These are phyloP conservation scores for Eristalis arbustorum DNA, from an alignment of 2,888 invertebrate species.

Conservation along the genomic window DNA sequence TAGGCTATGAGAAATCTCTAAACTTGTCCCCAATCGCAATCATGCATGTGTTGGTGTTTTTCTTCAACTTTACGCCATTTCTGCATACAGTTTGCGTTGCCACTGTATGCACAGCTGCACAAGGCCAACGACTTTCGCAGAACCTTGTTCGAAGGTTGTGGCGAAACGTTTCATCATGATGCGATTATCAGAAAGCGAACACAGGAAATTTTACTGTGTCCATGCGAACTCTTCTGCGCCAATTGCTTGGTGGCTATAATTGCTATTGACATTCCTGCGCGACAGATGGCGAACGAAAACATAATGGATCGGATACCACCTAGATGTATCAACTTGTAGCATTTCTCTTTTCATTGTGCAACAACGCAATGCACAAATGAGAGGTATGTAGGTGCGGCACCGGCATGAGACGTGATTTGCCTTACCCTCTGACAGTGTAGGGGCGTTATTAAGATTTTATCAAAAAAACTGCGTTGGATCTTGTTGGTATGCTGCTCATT, in stretches of 20 bases:
- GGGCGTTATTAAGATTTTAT: slow-evolving; percentile 24
- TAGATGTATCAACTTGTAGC: slow-evolving; percentile 14
- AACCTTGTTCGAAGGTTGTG: slow-evolving; percentile 54
- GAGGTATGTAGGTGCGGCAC: slow-evolving; percentile 44
- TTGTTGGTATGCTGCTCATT: neutral
- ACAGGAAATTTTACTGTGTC: neutral
- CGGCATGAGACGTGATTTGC: slow-evolving; percentile 41
- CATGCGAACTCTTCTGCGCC: slow-evolving; percentile 14
- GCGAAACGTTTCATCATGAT: slow-evolving; percentile 39
- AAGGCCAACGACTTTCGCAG: slow-evolving; percentile 58
- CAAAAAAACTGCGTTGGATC: slow-evolving; percentile 6
- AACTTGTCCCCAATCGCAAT: too few relatives aligned
- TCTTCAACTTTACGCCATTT: too few relatives aligned
- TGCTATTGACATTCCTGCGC: slow-evolving; percentile 37
- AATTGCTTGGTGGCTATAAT: slow-evolving; percentile 25
- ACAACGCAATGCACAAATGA: slow-evolving; percentile 23
- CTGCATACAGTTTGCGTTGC: neutral
- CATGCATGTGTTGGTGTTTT: too few relatives aligned
- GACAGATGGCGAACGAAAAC: neutral
- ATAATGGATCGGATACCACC: slow-evolving; percentile 8
- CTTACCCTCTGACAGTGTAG: slow-evolving; percentile 33
- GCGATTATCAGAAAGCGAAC: slow-evolving; percentile 2
- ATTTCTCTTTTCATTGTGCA: slow-evolving; percentile 48
- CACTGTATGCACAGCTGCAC: neutral
- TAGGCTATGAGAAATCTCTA: too few relatives aligned